Evolutionary conservation across 23 tunicate genomes (phyloP).

Genomic region (Phallusia fumigata): DNA sequence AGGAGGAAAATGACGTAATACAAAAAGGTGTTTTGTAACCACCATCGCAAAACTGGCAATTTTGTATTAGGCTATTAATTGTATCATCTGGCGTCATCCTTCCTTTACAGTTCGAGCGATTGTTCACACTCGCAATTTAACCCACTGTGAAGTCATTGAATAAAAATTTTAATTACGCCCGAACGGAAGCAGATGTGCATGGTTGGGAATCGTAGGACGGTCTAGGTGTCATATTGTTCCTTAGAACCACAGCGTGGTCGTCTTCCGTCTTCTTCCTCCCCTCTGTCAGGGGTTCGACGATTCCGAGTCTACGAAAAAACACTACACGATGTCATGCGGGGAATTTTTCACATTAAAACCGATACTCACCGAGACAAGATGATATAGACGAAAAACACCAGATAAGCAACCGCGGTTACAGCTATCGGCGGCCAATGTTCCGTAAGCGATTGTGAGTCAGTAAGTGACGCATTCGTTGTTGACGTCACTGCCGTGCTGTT

Average conservation of each 20-base stretch:
- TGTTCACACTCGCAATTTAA: too few species aligned
- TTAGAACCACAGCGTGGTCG: neutral
- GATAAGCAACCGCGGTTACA: slow-evolving; percentile 32
- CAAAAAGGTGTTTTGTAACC: too few species aligned
- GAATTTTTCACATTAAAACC: neutral
- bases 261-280: neutral
- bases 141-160: too few species aligned
- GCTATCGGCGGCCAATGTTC: slow-evolving; percentile 46
- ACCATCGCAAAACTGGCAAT: too few species aligned
- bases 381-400: slow-evolving; percentile 32
- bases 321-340: neutral
- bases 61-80: too few species aligned
- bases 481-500: neutral
- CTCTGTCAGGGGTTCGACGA: neutral
- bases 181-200: neutral
- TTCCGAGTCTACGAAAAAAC: neutral
- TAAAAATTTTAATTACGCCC: too few species aligned
- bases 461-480: neutral
- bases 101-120: too few species aligned
- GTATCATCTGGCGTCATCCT: too few species aligned
- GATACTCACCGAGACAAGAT: slow-evolving; percentile 23
- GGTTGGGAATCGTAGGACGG: neutral
- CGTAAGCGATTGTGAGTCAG: neutral
- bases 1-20: too few species aligned
- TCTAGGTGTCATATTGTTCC: neutral